phyloP scores from a whole-genome alignment of 64 coral and sea anemone species.

The Stichodactyla mertensii region DNA sequence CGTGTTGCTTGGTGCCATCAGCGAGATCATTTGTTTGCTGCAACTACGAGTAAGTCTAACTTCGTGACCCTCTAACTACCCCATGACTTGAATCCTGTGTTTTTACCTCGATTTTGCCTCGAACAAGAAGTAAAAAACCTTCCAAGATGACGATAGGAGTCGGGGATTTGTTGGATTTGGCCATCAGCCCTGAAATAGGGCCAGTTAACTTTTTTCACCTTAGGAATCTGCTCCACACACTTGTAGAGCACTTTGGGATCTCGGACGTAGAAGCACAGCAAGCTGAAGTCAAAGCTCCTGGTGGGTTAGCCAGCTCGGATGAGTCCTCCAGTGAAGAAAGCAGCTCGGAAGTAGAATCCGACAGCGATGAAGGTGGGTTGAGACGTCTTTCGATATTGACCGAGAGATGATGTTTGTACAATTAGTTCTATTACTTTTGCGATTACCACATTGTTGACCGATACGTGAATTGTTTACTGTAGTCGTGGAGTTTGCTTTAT shows the following conservation, averaged over 20 bases:
- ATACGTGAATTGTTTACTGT: constrained; percentile 21
- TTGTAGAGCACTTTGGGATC: constrained; percentile 82
- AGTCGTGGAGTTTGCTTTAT: neutral
- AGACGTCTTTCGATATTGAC: neutral
- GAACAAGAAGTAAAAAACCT: neutral
- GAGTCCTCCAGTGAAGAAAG: constrained; percentile 42
- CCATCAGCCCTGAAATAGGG: constrained; percentile 88
- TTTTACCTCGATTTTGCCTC: neutral
- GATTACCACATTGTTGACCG: constrained; percentile 17
- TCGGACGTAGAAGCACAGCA: constrained; percentile 76
- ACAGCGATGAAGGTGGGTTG: constrained; percentile 67
- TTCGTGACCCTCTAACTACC: neutral
- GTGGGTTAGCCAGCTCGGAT: constrained; percentile 46
- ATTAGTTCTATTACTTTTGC: constrained; percentile 21
- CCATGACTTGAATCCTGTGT: neutral
- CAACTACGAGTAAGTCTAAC: neutral
- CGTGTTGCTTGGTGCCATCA: constrained; percentile 3
- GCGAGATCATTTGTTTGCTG: neutral
- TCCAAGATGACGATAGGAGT: constrained; percentile 69
- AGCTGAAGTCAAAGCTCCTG: constrained; percentile 55
- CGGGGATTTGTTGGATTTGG: constrained; percentile 73
- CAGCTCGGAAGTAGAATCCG: constrained; percentile 24
- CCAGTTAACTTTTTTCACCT: constrained; percentile 95
- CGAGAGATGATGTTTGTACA: neutral
- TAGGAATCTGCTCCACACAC: constrained; percentile 74